These are phyloP conservation scores for Archocentrus centrarchus DNA, from an alignment of 2,113 vertebrate species.

Conservation along the genomic window DNA sequence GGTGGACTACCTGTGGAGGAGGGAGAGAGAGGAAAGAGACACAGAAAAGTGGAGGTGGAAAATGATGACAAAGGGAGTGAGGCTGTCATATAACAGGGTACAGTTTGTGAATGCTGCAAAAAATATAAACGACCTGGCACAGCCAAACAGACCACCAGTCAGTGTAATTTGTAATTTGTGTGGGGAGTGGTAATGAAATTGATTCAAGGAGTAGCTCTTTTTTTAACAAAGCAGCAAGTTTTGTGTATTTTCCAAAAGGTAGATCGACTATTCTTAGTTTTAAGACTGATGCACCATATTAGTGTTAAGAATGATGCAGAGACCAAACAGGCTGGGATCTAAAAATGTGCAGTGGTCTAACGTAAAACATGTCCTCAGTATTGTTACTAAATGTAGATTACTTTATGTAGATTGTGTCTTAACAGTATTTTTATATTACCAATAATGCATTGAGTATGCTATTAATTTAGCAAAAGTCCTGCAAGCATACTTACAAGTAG, in stretches of 20 bases:
- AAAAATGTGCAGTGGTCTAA: not conserved
- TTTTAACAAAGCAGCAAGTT: not conserved
- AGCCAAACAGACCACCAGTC: not conserved
- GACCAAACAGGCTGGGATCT: not conserved
- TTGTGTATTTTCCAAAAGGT: no score
- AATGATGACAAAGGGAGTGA: slow-evolving; percentile 16
- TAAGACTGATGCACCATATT: not conserved
- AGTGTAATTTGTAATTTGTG: not conserved
- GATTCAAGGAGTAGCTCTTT: not conserved
- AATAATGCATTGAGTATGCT: not conserved
- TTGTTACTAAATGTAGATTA: not conserved
- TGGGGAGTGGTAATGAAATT: not conserved
- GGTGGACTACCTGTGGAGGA: slow-evolving; percentile 82
- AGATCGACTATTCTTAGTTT: not conserved
- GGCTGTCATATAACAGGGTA: slow-evolving; percentile 2
- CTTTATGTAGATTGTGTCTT: not conserved
- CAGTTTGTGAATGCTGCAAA: not conserved
- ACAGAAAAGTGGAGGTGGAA: slow-evolving; percentile 47
- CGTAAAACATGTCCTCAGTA: not conserved
- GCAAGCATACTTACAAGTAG: not conserved
- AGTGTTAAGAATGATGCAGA: not conserved
- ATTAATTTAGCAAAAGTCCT: not conserved
- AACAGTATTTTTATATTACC: not conserved
- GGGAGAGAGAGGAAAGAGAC: slow-evolving; percentile 30
- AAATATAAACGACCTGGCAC: not conserved